Evolutionary conservation across 1,140 invertebrate genomes (phyloP), one percentile per base, ranked within the genome.

Genomic region (Doryteuthis pealeii): DNA sequence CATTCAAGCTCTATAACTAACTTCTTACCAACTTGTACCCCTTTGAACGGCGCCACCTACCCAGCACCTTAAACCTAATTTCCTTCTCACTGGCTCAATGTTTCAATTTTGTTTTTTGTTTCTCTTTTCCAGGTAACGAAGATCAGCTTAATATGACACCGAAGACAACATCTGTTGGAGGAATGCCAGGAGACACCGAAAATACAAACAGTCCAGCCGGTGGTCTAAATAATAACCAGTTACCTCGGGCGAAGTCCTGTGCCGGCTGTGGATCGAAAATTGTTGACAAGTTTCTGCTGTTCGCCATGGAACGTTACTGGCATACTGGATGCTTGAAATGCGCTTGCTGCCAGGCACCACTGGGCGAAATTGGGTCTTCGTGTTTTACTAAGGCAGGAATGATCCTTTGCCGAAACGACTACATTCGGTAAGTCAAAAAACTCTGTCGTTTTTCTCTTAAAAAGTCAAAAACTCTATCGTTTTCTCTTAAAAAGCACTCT

Each of bases 391-490:
- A 94, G 89, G 92, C 92, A 71, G 94, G 94, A 80, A 95, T 96
- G 93, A 96, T 96, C 85, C 91, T 97, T 80, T 97, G 95, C 91
- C 94, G 94, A 91, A 92, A 91, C 87, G 96, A 97, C 89, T 97
- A 97, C 88, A 92, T 93, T 86, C 94, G 93, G 96, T 97, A 90
- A 92, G 91, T 77, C 18, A 8, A n/a, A n/a, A n/a, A n/a, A 15
- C n/a, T n/a, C n/a, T n/a, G n/a, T n/a, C n/a, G n/a, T n/a, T n/a
- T n/a, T n/a, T n/a, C n/a, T n/a, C n/a, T n/a, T n/a, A n/a, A n/a
- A 69, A 12, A 70, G 31, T 22, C 28, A 26, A 15, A 49, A 35
- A 67, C 22, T 67, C 35, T 68, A 45, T 40, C 31, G 71, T 73
- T 78, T 78, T 73, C 71, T 73, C 70, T n/a, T 22, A 12, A 12